Evolutionary conservation across 2,888 invertebrate species (phyloP), one percentile per base, ranked within the genome.

Genomic region (Dasypogon diadema): DNA sequence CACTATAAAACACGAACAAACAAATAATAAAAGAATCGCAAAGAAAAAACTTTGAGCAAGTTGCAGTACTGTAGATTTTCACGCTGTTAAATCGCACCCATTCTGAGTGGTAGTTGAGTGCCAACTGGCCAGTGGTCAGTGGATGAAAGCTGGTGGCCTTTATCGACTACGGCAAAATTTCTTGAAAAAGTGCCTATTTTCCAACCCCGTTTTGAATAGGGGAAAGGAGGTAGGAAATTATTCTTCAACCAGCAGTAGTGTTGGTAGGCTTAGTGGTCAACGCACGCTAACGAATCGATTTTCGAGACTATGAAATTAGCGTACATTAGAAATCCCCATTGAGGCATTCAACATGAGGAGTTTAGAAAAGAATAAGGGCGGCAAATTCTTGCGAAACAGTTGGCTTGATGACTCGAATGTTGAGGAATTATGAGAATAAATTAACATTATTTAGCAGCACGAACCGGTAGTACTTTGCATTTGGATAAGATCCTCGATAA

Each of bases 91-190:
- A 12, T 26, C 56, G 60, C 74, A 60, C 74, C 77, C 75, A 75
- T 77, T 48, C 77, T 74, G 18, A 37, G 12, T 37, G 56, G 46
- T 34, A 65, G 56, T 22, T 63, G 56, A 56, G 34, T 63, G 22
- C 68, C 48, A 75, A 77, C 77, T 77, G 74, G 73, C 77, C 75
- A 48, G 37, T 72, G 55, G 72, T 42, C 55, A 72, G 72, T 21
- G 56, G 12, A 14, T 73, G 6, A 24, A 30, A 54, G 34, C 22
- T 54, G 54, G 21, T 48, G 48, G 54, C 34, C 70, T 70, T 54
- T 51, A 30, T 58, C 54, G 74, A 56, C 48, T 75, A 73, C 16
- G 60, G 21, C n/a, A 16, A 51, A 70, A 42, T 34, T 2, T 10
- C 12, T 16, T 48, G 48, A 73, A 34, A 24, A 73, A 51, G 14